These are phyloP conservation scores for Eulacestoma nigropectus DNA, from an alignment of 2,113 vertebrate species.

Conservation along the genomic window DNA sequence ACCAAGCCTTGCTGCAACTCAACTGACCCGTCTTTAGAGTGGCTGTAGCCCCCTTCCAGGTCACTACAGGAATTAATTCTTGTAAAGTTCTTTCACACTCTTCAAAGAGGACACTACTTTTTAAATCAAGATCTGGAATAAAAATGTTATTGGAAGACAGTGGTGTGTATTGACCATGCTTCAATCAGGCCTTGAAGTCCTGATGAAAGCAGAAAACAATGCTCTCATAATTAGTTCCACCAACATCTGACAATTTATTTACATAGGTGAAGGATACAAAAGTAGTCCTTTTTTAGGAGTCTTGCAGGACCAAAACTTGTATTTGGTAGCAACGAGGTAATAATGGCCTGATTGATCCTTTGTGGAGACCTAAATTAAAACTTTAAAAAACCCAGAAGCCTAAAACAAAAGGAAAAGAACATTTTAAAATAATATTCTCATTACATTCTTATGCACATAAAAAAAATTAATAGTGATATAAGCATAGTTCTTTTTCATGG, in stretches of 20 bases:
- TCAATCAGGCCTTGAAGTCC: conserved; percentile 21
- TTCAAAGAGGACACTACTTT: neutral
- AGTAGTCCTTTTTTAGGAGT: neutral
- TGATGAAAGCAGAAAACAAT: conserved; percentile 23
- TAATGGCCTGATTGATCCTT: neutral
- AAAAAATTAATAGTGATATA: neutral
- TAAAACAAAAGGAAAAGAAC: neutral
- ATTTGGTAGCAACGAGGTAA: neutral
- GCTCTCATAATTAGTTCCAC: neutral
- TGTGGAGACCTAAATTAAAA: neutral
- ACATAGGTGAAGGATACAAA: neutral
- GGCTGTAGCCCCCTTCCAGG: neutral
- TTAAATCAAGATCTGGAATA: neutral
- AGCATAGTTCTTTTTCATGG: neutral
- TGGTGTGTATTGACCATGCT: neutral
- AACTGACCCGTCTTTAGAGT: neutral
- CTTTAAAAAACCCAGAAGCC: neutral
- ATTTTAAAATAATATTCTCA: neutral
- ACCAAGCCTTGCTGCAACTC: neutral
- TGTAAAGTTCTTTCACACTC: neutral
- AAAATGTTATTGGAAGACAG: neutral
- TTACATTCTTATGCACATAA: neutral
- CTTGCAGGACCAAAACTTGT: neutral
- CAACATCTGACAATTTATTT: neutral
- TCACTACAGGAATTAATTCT: neutral